A percentile compares a stretch with the other conserved stretches of the same genome.
Evolutionary conservation across 2,797 vertebrate genomes (phyloP).

Genomic region (Agapornis canus): DNA sequence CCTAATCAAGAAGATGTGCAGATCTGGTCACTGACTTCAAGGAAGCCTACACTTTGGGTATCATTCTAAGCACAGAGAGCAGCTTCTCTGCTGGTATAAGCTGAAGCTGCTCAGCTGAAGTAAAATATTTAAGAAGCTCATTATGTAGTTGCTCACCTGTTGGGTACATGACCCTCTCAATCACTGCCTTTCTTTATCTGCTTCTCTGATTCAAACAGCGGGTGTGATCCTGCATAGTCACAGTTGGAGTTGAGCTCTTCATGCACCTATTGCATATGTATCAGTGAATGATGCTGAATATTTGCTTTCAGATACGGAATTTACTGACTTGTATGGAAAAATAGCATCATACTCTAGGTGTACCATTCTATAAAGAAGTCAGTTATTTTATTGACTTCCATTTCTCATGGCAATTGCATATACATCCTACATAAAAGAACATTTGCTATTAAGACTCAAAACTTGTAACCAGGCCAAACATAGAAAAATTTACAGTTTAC

Average conservation of each 20-base stretch:
- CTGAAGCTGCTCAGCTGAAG: neutral
- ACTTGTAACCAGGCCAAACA: neutral
- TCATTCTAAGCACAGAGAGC: neutral
- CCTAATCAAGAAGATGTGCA: neutral
- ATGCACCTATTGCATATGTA: neutral
- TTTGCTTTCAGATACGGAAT: neutral
- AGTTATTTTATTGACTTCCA: neutral
- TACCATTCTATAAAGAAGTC: neutral
- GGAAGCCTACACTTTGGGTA: neutral
- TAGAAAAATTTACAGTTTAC: neutral
- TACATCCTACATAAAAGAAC: neutral
- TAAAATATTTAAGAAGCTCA: neutral
- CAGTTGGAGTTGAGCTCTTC: constrained; percentile 6
- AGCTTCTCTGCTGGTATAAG: neutral
- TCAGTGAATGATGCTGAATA: neutral
- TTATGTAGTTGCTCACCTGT: constrained; percentile 12
- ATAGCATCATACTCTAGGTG: neutral
- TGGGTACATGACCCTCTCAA: constrained; percentile 10
- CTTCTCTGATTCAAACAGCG: neutral
- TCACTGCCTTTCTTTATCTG: neutral
- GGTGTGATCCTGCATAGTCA: neutral
- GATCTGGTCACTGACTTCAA: neutral
- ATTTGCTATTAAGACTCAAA: neutral
- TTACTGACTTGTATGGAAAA: neutral
- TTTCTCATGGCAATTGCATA: neutral